Evolutionary conservation across 2,113 vertebrate genomes (phyloP).

Genomic region (Brevimyrus niger): DNA sequence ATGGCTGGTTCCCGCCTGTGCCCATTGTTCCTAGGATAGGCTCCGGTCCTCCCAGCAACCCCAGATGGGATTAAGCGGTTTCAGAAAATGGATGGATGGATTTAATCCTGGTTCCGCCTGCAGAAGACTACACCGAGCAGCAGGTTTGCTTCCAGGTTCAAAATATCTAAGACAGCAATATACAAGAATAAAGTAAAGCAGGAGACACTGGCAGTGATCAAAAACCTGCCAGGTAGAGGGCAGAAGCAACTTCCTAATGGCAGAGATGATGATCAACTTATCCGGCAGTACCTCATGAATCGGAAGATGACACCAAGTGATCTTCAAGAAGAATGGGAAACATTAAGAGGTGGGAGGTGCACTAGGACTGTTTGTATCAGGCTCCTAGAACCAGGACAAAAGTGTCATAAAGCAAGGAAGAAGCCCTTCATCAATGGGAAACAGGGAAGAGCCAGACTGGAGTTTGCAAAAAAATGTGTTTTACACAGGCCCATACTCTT

Average conservation of each 20-base stretch:
- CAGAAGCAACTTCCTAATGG: background rate
- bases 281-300: background rate
- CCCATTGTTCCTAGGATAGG: too few species aligned
- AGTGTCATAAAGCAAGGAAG: background rate
- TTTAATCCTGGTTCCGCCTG: background rate
- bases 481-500: background rate
- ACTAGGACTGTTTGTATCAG: background rate
- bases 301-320: background rate
- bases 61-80: too few species aligned
- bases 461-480: background rate
- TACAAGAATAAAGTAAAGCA: background rate
- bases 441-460: background rate
- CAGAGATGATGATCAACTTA: background rate
- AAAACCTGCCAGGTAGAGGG: background rate
- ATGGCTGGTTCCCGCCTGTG: too few species aligned
- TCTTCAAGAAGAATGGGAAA: background rate
- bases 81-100: too few species aligned
- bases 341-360: background rate
- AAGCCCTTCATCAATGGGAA: background rate
- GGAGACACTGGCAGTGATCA: background rate
- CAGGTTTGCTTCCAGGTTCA: background rate
- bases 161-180: background rate
- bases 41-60: too few species aligned
- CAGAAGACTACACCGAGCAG: background rate
- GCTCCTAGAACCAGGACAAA: background rate